Base-by-base conservation (phyloP, 2,888 invertebrate genomes). In the Choreutis nemorana region DNA sequence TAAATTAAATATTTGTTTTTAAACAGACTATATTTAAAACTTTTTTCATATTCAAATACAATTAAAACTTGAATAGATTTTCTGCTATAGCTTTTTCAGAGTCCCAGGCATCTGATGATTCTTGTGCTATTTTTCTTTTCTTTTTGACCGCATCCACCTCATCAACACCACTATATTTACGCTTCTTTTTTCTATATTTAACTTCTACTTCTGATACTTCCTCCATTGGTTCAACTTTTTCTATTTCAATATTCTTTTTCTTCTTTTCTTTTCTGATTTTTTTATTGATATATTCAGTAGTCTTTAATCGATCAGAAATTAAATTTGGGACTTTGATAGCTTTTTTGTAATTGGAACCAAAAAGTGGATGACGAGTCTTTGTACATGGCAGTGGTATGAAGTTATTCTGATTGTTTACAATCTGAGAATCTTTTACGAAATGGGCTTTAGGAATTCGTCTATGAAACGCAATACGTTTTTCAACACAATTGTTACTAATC, bases 41-140 rank as follows among this genome's bases (percentile, higher is more conserved):
- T 35, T 35, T 30, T 31, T 20, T 30, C 10, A 23, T 21, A 9
- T n/a, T n/a, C n/a, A 24, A 27, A 20, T 13, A 29, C 11, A 26
- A 26, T 52, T 48, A 71, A 51, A 63, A 71, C 40, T 59, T 64
- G 48, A 75, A 75, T 26, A 75, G 58, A 40, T 58, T 73, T 44
- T 70, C 53, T 44, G 68, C 67, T 37, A 73, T 73, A 13, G 66
- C 66, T 40, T 61, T 54, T 35, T 66, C 72, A 0, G 70, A 71
- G 4, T 65, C 72, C 75, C 73, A 73, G 2, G 52, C 54, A 28
- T 57, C 64, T 15, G 50, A 52, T 8, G 55, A 48, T 22, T 57
- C 52, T 10, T 44, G 46, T 18, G 63, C 49, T 28, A 50, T 43
- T 42, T 64, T 67, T 26, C 37, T 36, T 40, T 63, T 66, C 0